These are phyloP conservation scores for Papilio xuthus DNA, from an alignment of 1,140 invertebrate genomes.

Conservation along the genomic window DNA sequence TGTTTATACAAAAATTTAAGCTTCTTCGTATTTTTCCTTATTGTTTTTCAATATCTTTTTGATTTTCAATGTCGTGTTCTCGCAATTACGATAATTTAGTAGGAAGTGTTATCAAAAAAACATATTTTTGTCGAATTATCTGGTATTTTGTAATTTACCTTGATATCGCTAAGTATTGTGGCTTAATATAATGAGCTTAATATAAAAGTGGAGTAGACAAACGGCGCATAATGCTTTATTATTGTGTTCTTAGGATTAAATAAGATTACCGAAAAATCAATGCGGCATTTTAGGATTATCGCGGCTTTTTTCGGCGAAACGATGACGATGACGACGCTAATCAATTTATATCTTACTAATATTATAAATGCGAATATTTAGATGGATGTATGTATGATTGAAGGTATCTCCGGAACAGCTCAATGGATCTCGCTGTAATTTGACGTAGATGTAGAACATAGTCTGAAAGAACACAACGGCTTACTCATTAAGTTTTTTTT, in stretches of 20 bases:
- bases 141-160: constrained; percentile 28
- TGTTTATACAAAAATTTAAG: too few relatives aligned
- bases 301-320: not conserved
- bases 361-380: too few relatives aligned
- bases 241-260: constrained; percentile 20
- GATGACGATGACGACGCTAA: too few relatives aligned
- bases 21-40: constrained; percentile 2
- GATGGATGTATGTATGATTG: too few relatives aligned
- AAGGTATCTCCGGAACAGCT: too few relatives aligned
- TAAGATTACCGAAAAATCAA: constrained; percentile 20
- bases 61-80: constrained; percentile 32
- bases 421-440: too few relatives aligned
- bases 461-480: too few relatives aligned
- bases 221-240: not conserved
- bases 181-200: constrained; percentile 14
- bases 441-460: too few relatives aligned
- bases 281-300: constrained; percentile 13
- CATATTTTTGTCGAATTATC: constrained; percentile 20
- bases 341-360: too few relatives aligned
- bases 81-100: constrained; percentile 27
- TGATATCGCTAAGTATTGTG: constrained; percentile 21
- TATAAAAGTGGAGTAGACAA: not conserved
- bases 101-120: constrained; percentile 27
- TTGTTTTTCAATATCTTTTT: constrained; percentile 22
- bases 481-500: too few relatives aligned